Conservation (phyloP, 1,140 invertebrate genomes). For the Maconellicoccus hirsutus region DNA sequence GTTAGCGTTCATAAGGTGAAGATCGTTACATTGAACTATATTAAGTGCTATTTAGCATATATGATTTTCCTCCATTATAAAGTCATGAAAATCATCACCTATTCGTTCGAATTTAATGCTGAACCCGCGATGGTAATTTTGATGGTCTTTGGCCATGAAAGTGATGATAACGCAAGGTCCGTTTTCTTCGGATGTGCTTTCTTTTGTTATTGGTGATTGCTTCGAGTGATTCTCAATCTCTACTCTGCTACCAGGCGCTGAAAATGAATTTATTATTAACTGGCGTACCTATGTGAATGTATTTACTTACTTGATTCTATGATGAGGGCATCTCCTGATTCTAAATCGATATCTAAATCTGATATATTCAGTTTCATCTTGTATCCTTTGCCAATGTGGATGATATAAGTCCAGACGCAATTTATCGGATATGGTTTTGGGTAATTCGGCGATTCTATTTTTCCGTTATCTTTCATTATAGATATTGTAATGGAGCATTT, state of each 20-base stretch:
- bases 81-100: no score
- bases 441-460: background rate
- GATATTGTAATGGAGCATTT: background rate
- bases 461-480: background rate
- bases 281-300: background rate
- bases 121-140: background rate
- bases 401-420: background rate
- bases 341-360: background rate
- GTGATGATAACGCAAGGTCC: background rate
- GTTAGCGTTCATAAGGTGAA: background rate
- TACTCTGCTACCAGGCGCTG: background rate
- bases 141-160: background rate
- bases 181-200: background rate
- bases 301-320: slow-evolving; percentile 12
- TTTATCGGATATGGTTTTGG: background rate
- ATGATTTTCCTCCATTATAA: background rate
- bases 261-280: background rate
- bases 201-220: background rate
- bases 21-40: background rate
- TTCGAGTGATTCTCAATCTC: background rate
- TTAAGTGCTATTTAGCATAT: background rate
- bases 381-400: background rate
- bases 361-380: background rate
- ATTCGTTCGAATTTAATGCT: background rate
- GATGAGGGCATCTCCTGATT: background rate